These are phyloP conservation scores for Neoscelio sp. DNA, from an alignment of 2,888 invertebrate species.

Conservation along the genomic window DNA sequence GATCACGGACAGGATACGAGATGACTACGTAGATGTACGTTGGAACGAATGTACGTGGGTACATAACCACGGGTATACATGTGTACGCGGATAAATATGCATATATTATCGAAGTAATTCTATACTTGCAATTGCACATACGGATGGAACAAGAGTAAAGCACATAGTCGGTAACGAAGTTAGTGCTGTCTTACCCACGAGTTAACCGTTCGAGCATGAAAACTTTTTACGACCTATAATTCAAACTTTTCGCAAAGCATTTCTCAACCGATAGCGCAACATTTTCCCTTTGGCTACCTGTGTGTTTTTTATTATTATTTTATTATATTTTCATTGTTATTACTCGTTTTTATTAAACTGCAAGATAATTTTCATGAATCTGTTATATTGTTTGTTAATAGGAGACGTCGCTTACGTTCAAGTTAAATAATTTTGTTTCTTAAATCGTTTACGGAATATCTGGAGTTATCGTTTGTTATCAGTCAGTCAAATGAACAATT, in stretches of 20 bases:
- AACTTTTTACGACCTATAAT: constrained; percentile 79
- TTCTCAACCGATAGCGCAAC: constrained; percentile 67
- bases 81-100: background rate
- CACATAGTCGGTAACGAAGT: constrained; percentile 41
- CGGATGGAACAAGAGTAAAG: constrained; percentile 30
- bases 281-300: constrained; percentile 15
- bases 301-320: constrained; percentile 5
- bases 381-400: too few species aligned
- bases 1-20: too few species aligned
- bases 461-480: too few species aligned
- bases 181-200: constrained; percentile 32
- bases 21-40: too few species aligned
- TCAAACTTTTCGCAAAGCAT: constrained; percentile 75
- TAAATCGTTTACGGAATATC: too few species aligned
- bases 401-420: too few species aligned
- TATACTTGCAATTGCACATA: constrained; percentile 18
- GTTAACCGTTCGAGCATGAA: constrained; percentile 78
- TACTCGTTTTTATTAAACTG: background rate
- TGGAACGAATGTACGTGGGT: too few species aligned
- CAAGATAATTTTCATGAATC: background rate
- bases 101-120: constrained; percentile 27
- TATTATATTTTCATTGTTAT: too few species aligned
- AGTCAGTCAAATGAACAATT: too few species aligned
- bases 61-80: too few species aligned
- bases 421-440: too few species aligned